Evolutionary conservation across 2,797 vertebrate species (phyloP), one percentile per base, ranked within the genome.

Genomic region (Chelon labrosus): DNA sequence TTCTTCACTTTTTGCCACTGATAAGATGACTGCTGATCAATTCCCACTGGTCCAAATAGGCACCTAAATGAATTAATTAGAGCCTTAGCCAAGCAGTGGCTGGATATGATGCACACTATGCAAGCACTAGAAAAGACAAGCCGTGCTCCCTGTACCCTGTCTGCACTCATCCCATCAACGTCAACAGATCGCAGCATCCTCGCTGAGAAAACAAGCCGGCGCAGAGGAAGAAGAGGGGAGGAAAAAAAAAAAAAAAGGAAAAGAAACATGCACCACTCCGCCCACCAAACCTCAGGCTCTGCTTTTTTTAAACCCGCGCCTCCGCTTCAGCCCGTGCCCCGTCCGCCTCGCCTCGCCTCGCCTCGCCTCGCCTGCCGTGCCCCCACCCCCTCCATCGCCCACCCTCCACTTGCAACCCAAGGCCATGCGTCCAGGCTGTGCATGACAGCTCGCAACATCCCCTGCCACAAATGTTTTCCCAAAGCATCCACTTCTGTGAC

Each of bases 391-490:
- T 47, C 37, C 70, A 52, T 47, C 80, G 54, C 78, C 59, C 84
- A 80, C 76, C 75, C 86, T 90, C 79, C 70, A 61, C 87, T 88
- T 73, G 70, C 90, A 89, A 90, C 92, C 91, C 89, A 90, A 92
- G 91, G 93, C 92, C 90, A 93, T 89, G 85, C 74, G 50, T 89
- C 85, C 88, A 82, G 89, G 89, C 92, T 94, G 91, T 93, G 91
- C 89, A 86, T 90, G 91, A 94, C 91, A 92, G 91, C 86, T 92
- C 83, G 73, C 90, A 92, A 90, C 93, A 92, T 94, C 91, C 90
- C 83, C 93, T 96, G 94, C 94, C 94, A 95, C 91, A 95, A 93
- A 92, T 94, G 94, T 92, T 96, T 96, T 96, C 94, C 93, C 92
- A 94, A 95, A 94, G 88, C 93, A 94, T 95, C 92, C 91, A 95